Evolutionary conservation across 2,113 vertebrate genomes (phyloP).

Genomic region (Capra hircus): DNA sequence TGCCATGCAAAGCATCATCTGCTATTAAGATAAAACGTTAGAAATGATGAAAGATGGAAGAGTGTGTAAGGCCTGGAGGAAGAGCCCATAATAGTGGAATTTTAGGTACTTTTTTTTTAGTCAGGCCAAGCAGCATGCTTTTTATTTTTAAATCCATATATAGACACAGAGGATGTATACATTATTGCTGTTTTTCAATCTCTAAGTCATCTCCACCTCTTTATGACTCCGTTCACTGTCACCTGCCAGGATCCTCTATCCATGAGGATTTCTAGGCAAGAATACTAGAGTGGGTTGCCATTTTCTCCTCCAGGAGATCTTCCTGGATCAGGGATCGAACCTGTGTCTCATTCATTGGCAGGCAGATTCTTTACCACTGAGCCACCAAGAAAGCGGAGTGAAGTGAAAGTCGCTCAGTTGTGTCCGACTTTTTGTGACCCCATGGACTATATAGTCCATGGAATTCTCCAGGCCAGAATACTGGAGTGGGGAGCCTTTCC

Average conservation of each 20-base stretch:
- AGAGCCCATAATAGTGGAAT: background rate
- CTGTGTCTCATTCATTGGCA: background rate
- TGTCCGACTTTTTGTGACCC: background rate
- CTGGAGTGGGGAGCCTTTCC: background rate
- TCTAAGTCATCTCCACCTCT: background rate
- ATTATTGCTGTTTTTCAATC: background rate
- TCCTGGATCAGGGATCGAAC: background rate
- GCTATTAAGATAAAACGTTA: background rate
- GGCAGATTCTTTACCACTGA: background rate
- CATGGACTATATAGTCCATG: background rate
- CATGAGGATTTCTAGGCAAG: background rate
- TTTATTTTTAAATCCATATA: background rate
- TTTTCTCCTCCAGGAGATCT: background rate
- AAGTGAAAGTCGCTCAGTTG: background rate
- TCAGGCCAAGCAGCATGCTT: background rate
- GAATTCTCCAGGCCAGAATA: background rate
- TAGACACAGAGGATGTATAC: background rate
- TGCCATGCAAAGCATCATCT: background rate
- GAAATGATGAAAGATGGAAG: background rate
- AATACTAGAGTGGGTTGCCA: background rate
- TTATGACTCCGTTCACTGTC: background rate
- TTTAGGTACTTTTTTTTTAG: background rate
- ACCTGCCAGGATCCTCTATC: background rate
- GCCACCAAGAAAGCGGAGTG: background rate
- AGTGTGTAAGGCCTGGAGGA: background rate